These are phyloP conservation scores for Saturnia japonica DNA, from an alignment of 2,888 invertebrate genomes.

Conservation along the genomic window DNA sequence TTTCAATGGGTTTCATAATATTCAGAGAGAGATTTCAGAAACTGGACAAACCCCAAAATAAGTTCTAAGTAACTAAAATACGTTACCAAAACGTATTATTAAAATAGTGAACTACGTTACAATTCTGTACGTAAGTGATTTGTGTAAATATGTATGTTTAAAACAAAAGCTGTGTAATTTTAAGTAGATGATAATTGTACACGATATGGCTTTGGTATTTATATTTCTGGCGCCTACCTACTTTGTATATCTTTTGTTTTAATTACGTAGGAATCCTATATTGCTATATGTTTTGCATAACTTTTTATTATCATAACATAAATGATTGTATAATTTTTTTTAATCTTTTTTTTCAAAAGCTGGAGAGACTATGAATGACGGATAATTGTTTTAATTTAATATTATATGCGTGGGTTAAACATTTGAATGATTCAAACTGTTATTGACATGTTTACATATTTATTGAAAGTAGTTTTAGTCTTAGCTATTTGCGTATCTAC, in stretches of 20 bases:
- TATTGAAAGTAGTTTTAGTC: background rate
- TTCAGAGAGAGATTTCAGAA: background rate
- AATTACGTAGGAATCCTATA: background rate
- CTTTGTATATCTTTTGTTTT: background rate
- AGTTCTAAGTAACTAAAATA: background rate
- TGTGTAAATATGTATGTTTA: background rate
- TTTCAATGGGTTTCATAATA: background rate
- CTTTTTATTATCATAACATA: background rate
- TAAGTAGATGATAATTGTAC: background rate
- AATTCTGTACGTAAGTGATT: background rate
- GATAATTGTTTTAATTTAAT: background rate
- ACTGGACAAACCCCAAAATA: background rate
- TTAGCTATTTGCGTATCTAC: background rate
- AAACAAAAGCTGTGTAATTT: conserved; percentile 8
- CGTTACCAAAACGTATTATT: background rate
- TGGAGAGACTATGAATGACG: background rate
- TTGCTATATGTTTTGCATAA: background rate
- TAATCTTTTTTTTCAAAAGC: background rate
- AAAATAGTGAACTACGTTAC: conserved; percentile 5
- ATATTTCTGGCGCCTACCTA: background rate
- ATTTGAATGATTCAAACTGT: background rate
- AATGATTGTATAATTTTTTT: background rate
- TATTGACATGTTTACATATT: background rate
- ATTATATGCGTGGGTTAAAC: background rate
- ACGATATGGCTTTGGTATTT: background rate